Conservation (phyloP, 2,113 vertebrate genomes). For the Zosterops pallidus region DNA sequence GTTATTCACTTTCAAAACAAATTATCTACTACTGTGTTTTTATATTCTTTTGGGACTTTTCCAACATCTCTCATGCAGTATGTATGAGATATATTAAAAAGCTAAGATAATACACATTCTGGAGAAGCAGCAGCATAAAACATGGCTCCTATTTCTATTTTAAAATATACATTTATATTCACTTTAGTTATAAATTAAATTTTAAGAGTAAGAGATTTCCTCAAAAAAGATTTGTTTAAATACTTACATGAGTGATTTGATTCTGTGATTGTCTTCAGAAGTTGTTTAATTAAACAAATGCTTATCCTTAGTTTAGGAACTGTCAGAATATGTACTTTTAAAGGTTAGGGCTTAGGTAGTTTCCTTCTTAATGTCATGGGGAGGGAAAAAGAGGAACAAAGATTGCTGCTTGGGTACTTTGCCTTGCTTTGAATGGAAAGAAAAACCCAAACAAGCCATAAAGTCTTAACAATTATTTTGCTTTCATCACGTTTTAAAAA, state of each 20-base stretch:
- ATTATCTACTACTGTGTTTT: not conserved
- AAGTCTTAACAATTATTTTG: conserved; percentile 7
- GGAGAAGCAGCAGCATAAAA: not conserved
- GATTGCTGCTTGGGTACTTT: not conserved
- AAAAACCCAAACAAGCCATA: conserved; percentile 50
- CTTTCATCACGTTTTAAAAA: conserved; percentile 31
- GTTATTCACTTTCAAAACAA: not conserved
- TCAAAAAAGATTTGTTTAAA: not conserved
- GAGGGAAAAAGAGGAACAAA: not conserved
- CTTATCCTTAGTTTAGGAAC: not conserved
- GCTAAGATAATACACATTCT: fast-evolving
- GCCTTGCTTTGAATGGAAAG: not conserved
- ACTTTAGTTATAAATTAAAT: not conserved
- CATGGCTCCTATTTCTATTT: not conserved
- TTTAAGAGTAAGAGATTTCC: not conserved
- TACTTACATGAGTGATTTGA: not conserved
- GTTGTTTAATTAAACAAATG: not conserved
- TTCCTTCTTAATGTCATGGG: not conserved
- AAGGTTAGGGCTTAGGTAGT: not conserved
- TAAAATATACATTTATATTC: not conserved
- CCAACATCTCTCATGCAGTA: not conserved
- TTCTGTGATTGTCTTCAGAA: not conserved
- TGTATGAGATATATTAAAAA: not conserved
- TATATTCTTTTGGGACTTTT: not conserved
- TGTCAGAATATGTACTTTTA: not conserved